Evolutionary conservation across 2,113 vertebrate genomes (phyloP).

Genomic region (Lasiurus cinereus): DNA sequence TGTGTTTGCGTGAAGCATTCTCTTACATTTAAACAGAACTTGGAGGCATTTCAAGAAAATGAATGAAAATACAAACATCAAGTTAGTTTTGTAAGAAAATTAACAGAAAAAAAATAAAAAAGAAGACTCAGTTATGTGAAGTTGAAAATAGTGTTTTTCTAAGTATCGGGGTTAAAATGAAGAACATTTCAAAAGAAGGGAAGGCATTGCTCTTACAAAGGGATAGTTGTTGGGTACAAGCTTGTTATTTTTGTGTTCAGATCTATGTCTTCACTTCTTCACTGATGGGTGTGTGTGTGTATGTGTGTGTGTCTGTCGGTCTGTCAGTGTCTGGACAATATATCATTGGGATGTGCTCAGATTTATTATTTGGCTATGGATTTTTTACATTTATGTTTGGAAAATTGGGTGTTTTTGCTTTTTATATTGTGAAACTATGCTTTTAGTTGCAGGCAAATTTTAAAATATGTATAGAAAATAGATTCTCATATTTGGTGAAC

Average conservation of each 20-base stretch:
- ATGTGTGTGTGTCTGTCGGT: neutral
- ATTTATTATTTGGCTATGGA: neutral
- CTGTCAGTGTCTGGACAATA: neutral
- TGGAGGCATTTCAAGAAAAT: conserved; percentile 65
- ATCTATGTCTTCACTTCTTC: neutral
- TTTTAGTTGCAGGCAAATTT: neutral
- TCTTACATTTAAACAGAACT: conserved; percentile 59
- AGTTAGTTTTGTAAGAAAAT: conserved; percentile 57
- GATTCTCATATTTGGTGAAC: neutral
- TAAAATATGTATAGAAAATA: neutral
- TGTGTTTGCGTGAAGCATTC: conserved; percentile 63
- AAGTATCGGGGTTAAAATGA: neutral
- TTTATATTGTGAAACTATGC: neutral
- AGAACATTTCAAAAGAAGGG: neutral
- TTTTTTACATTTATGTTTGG: neutral
- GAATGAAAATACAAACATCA: conserved; percentile 57
- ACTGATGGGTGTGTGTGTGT: neutral
- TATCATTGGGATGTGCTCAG: neutral
- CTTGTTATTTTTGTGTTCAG: neutral
- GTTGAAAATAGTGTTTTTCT: conserved; percentile 13
- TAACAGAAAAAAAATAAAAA: conserved; percentile 9
- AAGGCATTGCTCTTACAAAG: neutral
- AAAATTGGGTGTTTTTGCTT: neutral
- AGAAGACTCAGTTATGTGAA: neutral
- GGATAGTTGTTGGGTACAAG: neutral